Evolutionary conservation across 1,140 invertebrate genomes (phyloP).

Genomic region (Psix sp.): DNA sequence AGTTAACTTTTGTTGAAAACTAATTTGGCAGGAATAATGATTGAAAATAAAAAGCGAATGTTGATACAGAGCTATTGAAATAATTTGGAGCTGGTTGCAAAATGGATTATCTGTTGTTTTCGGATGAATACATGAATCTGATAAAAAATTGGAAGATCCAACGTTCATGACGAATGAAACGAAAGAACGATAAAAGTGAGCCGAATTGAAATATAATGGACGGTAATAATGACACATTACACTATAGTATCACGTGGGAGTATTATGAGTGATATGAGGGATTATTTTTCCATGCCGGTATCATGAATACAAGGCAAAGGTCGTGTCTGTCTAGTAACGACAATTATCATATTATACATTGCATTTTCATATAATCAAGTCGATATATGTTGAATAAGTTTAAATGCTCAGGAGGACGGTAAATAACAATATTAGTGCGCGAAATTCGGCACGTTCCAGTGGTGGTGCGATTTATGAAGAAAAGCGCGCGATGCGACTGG

Average conservation of each 20-base stretch:
- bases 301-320: constrained; percentile 70
- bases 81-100: too few species aligned
- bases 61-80: too few species aligned
- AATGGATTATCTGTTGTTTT: too few species aligned
- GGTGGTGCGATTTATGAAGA: background rate
- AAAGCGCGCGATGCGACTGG: constrained; percentile 27
- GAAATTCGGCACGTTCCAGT: constrained; percentile 30
- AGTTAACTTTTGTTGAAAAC: too few species aligned
- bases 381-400: constrained; percentile 43
- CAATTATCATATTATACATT: constrained; percentile 69
- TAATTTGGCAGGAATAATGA: too few species aligned
- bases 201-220: constrained; percentile 24
- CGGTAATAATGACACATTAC: constrained; percentile 44
- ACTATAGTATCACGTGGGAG: constrained; percentile 69
- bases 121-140: too few species aligned
- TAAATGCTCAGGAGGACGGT: constrained; percentile 36
- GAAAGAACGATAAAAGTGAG: constrained; percentile 4
- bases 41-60: too few species aligned
- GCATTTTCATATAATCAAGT: constrained; percentile 66
- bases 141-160: too few species aligned
- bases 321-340: constrained; percentile 63
- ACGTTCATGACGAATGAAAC: background rate
- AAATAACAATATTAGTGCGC: constrained; percentile 34
- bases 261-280: constrained; percentile 65
- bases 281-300: constrained; percentile 65